phyloP scores from a whole-genome alignment of 2,888 invertebrate genomes.

The Cantharis flavilabris region DNA sequence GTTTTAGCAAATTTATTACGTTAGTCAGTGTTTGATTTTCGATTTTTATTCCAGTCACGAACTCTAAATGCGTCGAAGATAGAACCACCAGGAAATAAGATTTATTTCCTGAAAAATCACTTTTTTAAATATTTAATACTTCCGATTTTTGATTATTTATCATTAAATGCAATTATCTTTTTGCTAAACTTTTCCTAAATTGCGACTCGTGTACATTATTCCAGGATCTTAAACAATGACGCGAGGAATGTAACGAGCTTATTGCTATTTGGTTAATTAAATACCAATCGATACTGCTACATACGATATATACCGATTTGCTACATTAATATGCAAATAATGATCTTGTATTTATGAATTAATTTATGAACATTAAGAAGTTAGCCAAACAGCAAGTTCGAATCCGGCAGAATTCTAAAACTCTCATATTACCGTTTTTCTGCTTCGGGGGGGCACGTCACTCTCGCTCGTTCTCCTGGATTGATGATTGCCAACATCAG shows the following conservation, averaged over 20 bases:
- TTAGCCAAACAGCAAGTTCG: too few relatives aligned
- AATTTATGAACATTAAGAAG: too few relatives aligned
- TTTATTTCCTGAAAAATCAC: conserved; percentile 7
- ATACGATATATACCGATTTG: background rate
- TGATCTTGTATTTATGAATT: too few relatives aligned
- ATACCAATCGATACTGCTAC: background rate
- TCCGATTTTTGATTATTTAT: background rate
- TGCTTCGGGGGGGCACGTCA: too few relatives aligned
- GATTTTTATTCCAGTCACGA: conserved; percentile 25
- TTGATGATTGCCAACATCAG: too few relatives aligned
- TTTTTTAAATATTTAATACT: background rate
- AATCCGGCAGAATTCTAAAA: too few relatives aligned
- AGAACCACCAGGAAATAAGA: conserved; percentile 15
- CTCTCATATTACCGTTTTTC: too few relatives aligned
- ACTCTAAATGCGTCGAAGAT: conserved; percentile 11
- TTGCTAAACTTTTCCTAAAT: background rate
- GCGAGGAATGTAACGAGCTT: background rate
- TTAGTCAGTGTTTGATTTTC: conserved; percentile 24
- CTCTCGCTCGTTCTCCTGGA: too few relatives aligned
- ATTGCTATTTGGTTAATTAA: background rate
- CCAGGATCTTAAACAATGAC: background rate
- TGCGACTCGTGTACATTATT: background rate
- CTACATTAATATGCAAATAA: background rate
- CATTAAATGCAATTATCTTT: background rate
- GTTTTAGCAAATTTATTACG: conserved; percentile 22